These are phyloP conservation scores for Bombus picipes DNA, from an alignment of 1,140 invertebrate species.

Conservation along the genomic window DNA sequence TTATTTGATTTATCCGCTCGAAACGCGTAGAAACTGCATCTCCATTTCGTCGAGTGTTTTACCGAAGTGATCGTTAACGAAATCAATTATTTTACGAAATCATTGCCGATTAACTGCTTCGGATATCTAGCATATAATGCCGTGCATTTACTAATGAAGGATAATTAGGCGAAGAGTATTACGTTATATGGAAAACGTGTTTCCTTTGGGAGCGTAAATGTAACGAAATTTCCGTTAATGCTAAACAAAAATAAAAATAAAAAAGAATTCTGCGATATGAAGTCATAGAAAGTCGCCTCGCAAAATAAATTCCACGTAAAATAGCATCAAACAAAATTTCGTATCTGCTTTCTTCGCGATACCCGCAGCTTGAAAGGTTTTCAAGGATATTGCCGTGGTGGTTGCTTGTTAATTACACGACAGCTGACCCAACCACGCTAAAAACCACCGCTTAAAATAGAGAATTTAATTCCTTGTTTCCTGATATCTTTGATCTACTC, in stretches of 20 bases:
- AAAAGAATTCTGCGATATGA: not conserved
- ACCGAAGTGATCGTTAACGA: not conserved
- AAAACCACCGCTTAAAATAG: not conserved
- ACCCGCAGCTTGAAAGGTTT: not conserved
- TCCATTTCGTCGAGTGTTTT: not conserved
- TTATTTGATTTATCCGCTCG: constrained; percentile 8
- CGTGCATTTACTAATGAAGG: not conserved
- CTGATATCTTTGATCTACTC: not conserved
- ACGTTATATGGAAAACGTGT: not conserved
- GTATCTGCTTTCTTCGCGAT: not conserved
- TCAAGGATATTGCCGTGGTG: not conserved
- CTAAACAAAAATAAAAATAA: not conserved
- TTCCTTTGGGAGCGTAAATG: not conserved
- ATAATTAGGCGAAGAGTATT: not conserved
- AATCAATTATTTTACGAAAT: not conserved
- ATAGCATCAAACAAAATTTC: not conserved
- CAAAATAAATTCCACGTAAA: not conserved
- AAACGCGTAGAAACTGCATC: not conserved
- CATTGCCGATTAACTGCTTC: not conserved
- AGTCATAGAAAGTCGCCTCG: too few relatives aligned
- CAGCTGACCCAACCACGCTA: not conserved
- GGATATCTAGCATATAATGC: not conserved
- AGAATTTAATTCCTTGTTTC: not conserved
- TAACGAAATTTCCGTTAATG: not conserved
- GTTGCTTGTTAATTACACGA: not conserved